Evolutionary conservation across 2,113 vertebrate species (phyloP), one percentile per base, ranked within the genome.

Genomic region (Tachuris rubrigastra): DNA sequence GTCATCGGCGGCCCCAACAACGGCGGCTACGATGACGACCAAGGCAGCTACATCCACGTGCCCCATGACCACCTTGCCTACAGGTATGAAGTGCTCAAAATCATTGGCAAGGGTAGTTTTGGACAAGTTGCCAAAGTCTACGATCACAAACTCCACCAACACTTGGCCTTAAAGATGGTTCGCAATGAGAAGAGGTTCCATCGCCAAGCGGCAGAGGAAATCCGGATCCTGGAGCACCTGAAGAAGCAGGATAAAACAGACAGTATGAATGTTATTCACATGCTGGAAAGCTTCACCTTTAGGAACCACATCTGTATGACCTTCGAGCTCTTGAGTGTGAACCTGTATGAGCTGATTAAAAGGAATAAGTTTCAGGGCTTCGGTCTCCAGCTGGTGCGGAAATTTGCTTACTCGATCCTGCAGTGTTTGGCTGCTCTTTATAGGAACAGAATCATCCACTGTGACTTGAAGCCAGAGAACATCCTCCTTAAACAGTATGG

Each of bases 331-430:
- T 97, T 99, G 79, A 99, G 99, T 97, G 99, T 99, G 98, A 99
- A 99, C 97, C 97, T 99, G 13, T 99, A 99, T 2, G 99, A 99
- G 96, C 98, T 99, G n/a, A 99, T 99, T 85, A 99, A 99, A 95
- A 98, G 99, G 86, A 99, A 99, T 95, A 99, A 99, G 96, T 99
- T 99, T 92, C 99, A 99, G 97, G 99, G 99, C 47, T 99, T 99
- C 96, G 99, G 99, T 33, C 88, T 99, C 91, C 98, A 99, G 6
- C 97, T 99, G 91, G 99, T 99, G 31, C 98, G 99, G 49, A 99
- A 99, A 97, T 99, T 99, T 65, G 99, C 99, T 44, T 99, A 99
- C 91, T 99, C 99, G 35, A 99, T 99, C 90, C 95, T 99, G 97
- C 99, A 99, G 93, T 99, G 99, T 63, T 95, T 99, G 97, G 99